Percentiles rank a stretch among this genome's conserved stretches.
These are phyloP conservation scores for Agelas oroides DNA, from an alignment of 37 sponge, comb jelly and placozoan species.

Conservation along the genomic window DNA sequence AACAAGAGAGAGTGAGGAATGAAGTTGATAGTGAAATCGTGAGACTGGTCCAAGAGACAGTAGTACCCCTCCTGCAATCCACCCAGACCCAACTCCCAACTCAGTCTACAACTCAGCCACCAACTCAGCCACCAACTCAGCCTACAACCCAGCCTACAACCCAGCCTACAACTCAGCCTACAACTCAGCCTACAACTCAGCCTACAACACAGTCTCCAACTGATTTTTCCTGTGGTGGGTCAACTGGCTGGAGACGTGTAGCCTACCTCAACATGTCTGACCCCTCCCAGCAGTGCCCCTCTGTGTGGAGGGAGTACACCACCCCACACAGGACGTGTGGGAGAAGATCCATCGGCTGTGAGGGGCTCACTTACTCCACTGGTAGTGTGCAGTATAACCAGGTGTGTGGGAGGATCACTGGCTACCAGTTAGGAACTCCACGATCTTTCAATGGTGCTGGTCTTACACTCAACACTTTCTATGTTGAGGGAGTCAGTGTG, in stretches of 20 bases:
- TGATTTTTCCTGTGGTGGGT: background rate
- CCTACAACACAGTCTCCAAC: too few relatives aligned
- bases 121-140: too few relatives aligned
- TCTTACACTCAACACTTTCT: background rate
- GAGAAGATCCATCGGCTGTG: background rate
- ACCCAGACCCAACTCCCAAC: too few relatives aligned
- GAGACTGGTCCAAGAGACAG: background rate
- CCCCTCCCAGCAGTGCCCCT: background rate
- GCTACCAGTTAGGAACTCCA: background rate
- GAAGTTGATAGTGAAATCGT: background rate
- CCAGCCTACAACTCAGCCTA: too few relatives aligned
- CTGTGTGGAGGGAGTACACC: background rate
- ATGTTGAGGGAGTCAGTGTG: background rate
- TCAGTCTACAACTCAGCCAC: too few relatives aligned
- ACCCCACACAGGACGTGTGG: background rate
- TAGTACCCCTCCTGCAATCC: background rate
- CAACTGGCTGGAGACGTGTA: background rate
- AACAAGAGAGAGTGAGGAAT: background rate
- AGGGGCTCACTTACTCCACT: too few relatives aligned
- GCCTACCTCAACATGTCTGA: conserved; percentile 35
- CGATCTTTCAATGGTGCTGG: background rate
- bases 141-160: too few relatives aligned
- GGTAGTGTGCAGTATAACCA: background rate
- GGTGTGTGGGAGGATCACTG: conserved; percentile 1
- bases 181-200: too few relatives aligned